phyloP scores from a whole-genome alignment of 2,888 invertebrate species.

The Cosmorhoe ocellata region DNA sequence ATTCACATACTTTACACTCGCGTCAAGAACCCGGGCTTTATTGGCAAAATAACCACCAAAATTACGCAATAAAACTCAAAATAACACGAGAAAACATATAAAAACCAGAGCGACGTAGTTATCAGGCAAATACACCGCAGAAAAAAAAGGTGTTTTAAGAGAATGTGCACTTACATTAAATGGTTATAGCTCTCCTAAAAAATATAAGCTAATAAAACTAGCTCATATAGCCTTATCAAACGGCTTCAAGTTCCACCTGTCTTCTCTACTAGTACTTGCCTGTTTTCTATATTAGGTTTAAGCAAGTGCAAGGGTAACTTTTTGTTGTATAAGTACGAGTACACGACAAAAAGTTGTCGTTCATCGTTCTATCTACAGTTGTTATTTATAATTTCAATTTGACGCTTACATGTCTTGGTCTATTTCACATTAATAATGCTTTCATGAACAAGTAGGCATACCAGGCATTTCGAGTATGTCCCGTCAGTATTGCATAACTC shows the following conservation, averaged over 20 bases:
- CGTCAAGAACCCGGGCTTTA: no score
- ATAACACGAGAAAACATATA: no score
- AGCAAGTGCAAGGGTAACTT: slow-evolving; percentile 19
- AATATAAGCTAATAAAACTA: no score
- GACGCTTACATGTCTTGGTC: slow-evolving; percentile 27
- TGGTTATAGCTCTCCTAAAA: no score
- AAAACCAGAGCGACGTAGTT: no score
- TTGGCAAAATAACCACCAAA: no score
- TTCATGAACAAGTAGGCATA: slow-evolving; percentile 32
- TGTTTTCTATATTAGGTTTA: slow-evolving; percentile 10
- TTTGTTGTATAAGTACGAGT: slow-evolving; percentile 20
- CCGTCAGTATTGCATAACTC: slow-evolving; percentile 49
- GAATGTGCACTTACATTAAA: no score
- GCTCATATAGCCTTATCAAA: neutral
- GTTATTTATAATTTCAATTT: slow-evolving; percentile 27
- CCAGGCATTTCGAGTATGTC: slow-evolving; percentile 35
- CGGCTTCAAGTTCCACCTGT: slow-evolving; percentile 5
- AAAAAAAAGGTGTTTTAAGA: no score
- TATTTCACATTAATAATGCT: slow-evolving; percentile 28
- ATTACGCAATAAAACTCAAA: no score
- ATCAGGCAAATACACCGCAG: no score
- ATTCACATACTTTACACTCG: no score
- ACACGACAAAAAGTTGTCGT: no score
- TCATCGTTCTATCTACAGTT: neutral
- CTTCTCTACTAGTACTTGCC: slow-evolving; percentile 11